Conservation (phyloP, 2,113 vertebrate species). For the Cygnus buccinator region DNA sequence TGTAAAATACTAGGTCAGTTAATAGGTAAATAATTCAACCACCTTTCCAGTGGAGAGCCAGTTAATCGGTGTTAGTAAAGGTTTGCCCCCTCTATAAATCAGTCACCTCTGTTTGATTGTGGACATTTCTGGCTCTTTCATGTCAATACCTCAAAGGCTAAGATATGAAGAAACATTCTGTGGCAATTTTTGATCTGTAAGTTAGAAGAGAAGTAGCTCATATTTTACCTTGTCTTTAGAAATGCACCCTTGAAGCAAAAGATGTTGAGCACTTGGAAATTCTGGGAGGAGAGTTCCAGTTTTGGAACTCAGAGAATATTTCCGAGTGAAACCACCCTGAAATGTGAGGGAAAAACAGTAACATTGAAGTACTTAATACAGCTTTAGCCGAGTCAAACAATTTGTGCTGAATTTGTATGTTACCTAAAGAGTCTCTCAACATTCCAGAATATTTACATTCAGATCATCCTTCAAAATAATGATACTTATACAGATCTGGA, state of each 20-base stretch:
- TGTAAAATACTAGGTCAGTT: conserved; percentile 72
- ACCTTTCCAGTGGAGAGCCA: conserved; percentile 70
- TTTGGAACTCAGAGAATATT: conserved; percentile 98
- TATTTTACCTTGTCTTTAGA: conserved; percentile 93
- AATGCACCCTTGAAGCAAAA: conserved; percentile 89
- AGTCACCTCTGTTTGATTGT: conserved; percentile 78
- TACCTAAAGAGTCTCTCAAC: background rate
- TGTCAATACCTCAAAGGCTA: conserved; percentile 68
- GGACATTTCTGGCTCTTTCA: conserved; percentile 76
- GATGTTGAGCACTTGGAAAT: conserved; percentile 93
- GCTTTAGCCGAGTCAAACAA: background rate
- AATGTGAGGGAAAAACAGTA: conserved; percentile 28
- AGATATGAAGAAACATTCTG: conserved; percentile 65
- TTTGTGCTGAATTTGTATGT: background rate
- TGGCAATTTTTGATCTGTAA: conserved; percentile 56
- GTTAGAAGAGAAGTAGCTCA: conserved; percentile 55
- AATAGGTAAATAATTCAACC: conserved; percentile 82
- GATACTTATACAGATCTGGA: background rate
- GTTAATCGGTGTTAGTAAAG: conserved; percentile 76
- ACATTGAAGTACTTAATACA: background rate
- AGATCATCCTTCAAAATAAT: background rate
- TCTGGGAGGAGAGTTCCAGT: conserved; percentile 97
- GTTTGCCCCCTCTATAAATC: conserved; percentile 79
- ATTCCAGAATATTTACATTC: background rate
- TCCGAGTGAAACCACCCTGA: conserved; percentile 97